Base-by-base conservation (phyloP, 2,888 invertebrate species). In the Ptilodon capucinus region DNA sequence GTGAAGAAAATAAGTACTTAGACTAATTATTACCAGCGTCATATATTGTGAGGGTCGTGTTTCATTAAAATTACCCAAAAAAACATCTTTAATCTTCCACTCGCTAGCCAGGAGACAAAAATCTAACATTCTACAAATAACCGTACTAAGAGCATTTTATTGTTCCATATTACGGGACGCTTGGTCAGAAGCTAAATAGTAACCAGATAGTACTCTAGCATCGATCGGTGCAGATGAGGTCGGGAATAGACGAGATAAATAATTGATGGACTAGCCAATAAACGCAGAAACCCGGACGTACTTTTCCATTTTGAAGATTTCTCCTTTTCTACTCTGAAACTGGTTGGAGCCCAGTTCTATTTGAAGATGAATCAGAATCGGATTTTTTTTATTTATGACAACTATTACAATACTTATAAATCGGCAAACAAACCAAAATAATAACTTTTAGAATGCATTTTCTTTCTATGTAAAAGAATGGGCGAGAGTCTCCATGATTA, bases 161-260 rank as follows among this genome's bases (percentile, higher is more conserved):
- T 28, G 4, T 2, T 8, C n/a, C 28, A 3, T 25, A 25, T 28
- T 28, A n/a, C n/a, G 28, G n/a, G 28, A 28, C n/a, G 28, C 11
- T 25, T 18, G 36, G 36, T 38, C 36, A 44, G 38, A 38, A 28
- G 34, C 16, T 35, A 6, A 28, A 30, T 30, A 13, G 25, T 18
- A 9, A 25, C 14, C 9, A 43, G 17, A 43, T 42, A 47, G 36
- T 35, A 40, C 46, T 42, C 28, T 42, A 19, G 42, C 19, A 48
- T 50, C 47, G 47, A 50, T 46, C 50, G 38, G 4, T 1, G n/a
- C 13, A 36, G 14, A 19, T 30, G 40, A 35, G 44, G 40, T 40
- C 48, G 53, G 40, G 45, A 46, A 46, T 46, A 46, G 40, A 40
- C 18, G n/a, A 23, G 35, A 4, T 40, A 23, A 46, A 40, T 40